Percentiles rank a stretch among this genome's conserved stretches.
Conservation (phyloP, 2,113 vertebrate genomes). For the Pandion haliaetus region DNA sequence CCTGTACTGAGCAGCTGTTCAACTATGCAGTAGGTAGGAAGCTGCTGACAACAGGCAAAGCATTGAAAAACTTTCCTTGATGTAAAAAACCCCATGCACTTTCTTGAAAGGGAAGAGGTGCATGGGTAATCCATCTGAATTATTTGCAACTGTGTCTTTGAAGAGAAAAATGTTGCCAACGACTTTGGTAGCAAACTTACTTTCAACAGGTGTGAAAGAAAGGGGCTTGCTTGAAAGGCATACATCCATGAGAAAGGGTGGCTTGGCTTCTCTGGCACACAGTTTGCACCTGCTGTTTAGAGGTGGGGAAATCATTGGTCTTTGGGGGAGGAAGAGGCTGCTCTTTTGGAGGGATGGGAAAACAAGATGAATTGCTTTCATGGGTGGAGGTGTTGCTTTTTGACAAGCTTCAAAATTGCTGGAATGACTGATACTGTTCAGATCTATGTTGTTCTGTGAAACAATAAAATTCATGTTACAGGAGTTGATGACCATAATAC, state of each 20-base stretch:
- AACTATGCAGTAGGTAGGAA: neutral
- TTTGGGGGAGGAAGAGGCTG: neutral
- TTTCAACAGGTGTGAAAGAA: neutral
- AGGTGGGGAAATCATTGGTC: neutral
- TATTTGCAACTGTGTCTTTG: neutral
- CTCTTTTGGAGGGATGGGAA: neutral
- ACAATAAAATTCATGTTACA: neutral
- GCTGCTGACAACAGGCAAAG: neutral
- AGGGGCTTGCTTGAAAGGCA: neutral
- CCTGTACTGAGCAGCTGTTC: neutral
- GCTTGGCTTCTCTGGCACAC: fast-evolving
- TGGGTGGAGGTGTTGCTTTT: neutral
- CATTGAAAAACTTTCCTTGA: neutral
- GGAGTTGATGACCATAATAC: neutral
- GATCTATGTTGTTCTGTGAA: neutral
- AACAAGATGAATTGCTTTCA: neutral
- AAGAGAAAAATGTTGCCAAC: neutral
- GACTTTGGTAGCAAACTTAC: neutral
- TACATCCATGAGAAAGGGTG: neutral
- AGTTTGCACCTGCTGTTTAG: neutral
- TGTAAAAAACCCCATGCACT: neutral
- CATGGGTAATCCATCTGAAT: neutral
- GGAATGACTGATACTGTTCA: neutral
- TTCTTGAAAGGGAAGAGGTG: neutral
- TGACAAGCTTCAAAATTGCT: neutral